A percentile compares a stretch with the other conserved stretches of the same genome.
Conservation (phyloP, 2,113 vertebrate genomes). For the Myiozetetes cayanensis region DNA sequence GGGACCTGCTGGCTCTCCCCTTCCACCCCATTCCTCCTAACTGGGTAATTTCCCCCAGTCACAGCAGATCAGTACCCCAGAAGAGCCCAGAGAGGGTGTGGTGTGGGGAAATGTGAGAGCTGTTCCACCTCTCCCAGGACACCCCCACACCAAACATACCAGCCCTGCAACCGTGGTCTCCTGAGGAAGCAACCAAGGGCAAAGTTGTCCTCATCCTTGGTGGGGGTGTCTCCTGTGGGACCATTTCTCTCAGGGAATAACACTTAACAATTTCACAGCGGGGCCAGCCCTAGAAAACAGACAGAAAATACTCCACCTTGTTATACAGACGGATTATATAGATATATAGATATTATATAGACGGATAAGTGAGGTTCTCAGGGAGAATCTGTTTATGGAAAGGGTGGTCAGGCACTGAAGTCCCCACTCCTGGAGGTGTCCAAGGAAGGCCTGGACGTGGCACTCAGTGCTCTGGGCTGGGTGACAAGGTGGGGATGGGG, state of each 20-base stretch:
- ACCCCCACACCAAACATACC: neutral
- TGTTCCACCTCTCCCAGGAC: neutral
- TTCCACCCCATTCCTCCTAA: neutral
- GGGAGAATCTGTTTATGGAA: neutral
- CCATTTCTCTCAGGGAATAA: fast-evolving
- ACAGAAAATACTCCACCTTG: neutral
- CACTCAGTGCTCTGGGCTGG: neutral
- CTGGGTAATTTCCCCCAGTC: fast-evolving
- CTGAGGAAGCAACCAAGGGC: neutral
- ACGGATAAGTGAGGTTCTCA: neutral
- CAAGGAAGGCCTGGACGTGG: fast-evolving
- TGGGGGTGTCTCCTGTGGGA: neutral
- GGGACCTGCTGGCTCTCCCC: neutral
- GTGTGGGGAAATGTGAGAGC: neutral
- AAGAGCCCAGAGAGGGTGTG: neutral
- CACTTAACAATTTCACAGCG: neutral
- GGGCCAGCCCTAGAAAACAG: neutral
- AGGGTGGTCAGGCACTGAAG: neutral
- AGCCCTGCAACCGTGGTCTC: fast-evolving
- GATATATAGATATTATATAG: no score
- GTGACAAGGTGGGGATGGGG: fast-evolving
- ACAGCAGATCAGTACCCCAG: neutral
- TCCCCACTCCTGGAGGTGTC: neutral
- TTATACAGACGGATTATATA: no score
- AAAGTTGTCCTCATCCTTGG: neutral